Evolutionary conservation across 2,113 vertebrate species (phyloP).

Genomic region (Stigmatopora nigra): DNA sequence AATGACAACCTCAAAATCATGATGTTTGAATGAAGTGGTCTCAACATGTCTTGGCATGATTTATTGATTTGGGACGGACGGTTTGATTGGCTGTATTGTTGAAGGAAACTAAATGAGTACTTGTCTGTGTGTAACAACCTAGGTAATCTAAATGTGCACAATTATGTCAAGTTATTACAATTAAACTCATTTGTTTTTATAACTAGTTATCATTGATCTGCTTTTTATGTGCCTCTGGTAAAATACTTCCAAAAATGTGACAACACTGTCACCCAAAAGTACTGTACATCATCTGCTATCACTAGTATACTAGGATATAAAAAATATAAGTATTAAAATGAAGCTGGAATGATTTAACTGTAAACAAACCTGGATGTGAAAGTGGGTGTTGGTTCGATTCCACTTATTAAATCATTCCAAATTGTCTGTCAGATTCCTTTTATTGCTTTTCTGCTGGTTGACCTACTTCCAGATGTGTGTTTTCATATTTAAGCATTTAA

Average conservation of each 20-base stretch:
- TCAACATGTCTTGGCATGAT: conserved; percentile 11
- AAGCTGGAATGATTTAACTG: too few relatives aligned
- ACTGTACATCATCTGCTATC: background rate
- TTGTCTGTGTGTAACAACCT: conserved; percentile 43
- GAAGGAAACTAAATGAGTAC: conserved; percentile 16
- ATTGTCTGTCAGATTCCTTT: too few relatives aligned
- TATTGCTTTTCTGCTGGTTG: too few relatives aligned
- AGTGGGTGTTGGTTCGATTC: too few relatives aligned
- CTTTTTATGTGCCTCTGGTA: background rate
- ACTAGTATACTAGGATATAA: background rate
- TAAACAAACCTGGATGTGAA: too few relatives aligned
- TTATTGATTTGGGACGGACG: conserved; percentile 17
- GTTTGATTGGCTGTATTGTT: background rate
- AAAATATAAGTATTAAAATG: too few relatives aligned
- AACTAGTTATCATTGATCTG: conserved; percentile 7
- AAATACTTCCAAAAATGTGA: background rate
- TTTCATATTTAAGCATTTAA: too few relatives aligned
- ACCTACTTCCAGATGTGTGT: too few relatives aligned
- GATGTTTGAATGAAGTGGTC: conserved; percentile 25
- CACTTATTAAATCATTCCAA: too few relatives aligned
- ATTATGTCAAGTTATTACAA: conserved; percentile 30
- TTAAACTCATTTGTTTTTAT: conserved; percentile 53
- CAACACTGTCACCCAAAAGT: background rate
- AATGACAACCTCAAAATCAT: conserved; percentile 8
- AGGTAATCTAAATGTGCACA: conserved; percentile 36